Conservation (phyloP, 2,113 vertebrate genomes). For the Cromileptes altivelis region DNA sequence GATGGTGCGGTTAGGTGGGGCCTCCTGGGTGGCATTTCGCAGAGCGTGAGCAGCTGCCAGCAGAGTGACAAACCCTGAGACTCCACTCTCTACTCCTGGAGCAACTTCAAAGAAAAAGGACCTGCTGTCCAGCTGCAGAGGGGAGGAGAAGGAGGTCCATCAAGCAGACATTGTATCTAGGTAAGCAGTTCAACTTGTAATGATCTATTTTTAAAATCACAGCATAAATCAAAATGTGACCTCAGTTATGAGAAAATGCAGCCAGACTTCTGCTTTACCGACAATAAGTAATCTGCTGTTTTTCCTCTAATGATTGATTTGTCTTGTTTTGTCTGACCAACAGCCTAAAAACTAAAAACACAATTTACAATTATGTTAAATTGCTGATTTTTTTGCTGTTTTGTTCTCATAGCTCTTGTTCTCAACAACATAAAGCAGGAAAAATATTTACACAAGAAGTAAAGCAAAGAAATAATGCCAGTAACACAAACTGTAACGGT, state of each 20-base stretch:
- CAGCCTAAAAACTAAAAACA: neutral
- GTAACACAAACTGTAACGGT: neutral
- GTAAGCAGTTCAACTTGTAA: neutral
- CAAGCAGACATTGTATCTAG: neutral
- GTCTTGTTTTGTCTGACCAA: too few relatives aligned
- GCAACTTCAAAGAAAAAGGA: constrained; percentile 96
- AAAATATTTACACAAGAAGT: neutral
- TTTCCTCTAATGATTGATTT: too few relatives aligned
- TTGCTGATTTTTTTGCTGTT: neutral
- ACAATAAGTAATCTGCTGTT: too few relatives aligned
- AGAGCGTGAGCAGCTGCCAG: constrained; percentile 92
- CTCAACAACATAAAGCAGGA: neutral
- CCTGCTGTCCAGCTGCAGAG: constrained; percentile 89
- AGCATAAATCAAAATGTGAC: constrained; percentile 3
- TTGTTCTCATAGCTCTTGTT: neutral
- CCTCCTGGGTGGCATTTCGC: constrained; percentile 71
- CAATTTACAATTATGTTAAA: neutral
- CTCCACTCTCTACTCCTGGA: constrained; percentile 89
- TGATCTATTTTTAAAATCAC: constrained; percentile 3
- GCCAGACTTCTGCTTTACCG: neutral
- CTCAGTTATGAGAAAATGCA: neutral
- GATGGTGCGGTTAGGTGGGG: constrained; percentile 83
- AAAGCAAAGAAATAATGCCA: neutral
- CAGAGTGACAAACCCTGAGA: constrained; percentile 89
- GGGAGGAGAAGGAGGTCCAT: neutral